Percentiles rank a stretch among this genome's conserved stretches.
phyloP scores from a whole-genome alignment of 2,113 vertebrate species.

The Spea bombifrons region DNA sequence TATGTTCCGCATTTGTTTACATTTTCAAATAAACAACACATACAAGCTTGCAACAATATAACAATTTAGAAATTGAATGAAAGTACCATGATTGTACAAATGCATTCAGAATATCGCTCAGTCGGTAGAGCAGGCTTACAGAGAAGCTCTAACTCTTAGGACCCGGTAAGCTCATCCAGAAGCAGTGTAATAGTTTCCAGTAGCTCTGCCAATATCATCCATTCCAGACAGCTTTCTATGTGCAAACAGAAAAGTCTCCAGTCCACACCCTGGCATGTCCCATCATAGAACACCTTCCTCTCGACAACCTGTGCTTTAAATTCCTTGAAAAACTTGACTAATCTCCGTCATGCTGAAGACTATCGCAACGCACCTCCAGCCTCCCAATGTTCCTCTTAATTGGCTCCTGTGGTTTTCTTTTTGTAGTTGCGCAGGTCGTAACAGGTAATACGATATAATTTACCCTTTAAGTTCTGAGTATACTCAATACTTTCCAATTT shows the following conservation, averaged over 20 bases:
- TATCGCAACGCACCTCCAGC: too few relatives aligned
- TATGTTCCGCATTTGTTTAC: too few relatives aligned
- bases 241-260: constrained; percentile 15
- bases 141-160: constrained; percentile 10
- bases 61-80: background rate
- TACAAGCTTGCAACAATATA: too few relatives aligned
- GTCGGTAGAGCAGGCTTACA: background rate
- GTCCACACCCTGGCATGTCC: background rate
- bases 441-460: too few relatives aligned
- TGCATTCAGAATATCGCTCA: background rate
- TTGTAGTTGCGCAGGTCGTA: too few relatives aligned
- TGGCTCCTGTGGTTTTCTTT: too few relatives aligned
- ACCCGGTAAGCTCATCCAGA: constrained; percentile 3
- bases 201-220: constrained; percentile 32
- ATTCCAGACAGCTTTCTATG: constrained; percentile 12
- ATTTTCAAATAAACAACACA: too few relatives aligned
- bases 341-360: too few relatives aligned
- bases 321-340: background rate
- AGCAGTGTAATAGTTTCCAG: constrained; percentile 38
- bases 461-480: too few relatives aligned
- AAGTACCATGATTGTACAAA: background rate
- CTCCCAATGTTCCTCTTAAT: too few relatives aligned
- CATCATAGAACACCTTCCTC: background rate
- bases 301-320: background rate
- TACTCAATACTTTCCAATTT: too few relatives aligned